These are phyloP conservation scores for Ectemnius lituratus DNA, from an alignment of 2,888 invertebrate species.

Conservation along the genomic window DNA sequence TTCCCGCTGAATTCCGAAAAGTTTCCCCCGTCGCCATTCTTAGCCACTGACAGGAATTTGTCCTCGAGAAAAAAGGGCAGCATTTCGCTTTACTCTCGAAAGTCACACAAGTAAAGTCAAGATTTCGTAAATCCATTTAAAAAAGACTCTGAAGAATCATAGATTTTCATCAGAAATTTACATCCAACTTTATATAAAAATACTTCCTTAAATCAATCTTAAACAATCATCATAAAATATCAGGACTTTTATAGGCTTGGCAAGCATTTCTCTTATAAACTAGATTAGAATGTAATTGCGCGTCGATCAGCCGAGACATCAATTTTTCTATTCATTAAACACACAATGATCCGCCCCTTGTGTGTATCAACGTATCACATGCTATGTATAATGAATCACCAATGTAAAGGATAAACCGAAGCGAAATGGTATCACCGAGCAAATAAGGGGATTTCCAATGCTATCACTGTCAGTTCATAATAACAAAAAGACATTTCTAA, in stretches of 20 bases:
- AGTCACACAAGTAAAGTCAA: too few relatives aligned
- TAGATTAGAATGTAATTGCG: slow-evolving; percentile 2
- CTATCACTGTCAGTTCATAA: too few relatives aligned
- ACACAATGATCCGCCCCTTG: neutral
- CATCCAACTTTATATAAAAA: neutral
- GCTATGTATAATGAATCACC: too few relatives aligned
- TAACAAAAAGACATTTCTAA: too few relatives aligned
- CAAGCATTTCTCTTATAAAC: neutral
- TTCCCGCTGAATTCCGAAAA: neutral
- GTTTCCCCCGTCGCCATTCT: too few relatives aligned
- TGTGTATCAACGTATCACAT: too few relatives aligned
- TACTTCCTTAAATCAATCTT: neutral
- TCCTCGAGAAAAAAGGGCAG: too few relatives aligned
- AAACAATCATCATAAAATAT: neutral
- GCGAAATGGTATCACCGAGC: neutral
- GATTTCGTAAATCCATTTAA: too few relatives aligned
- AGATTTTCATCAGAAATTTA: too few relatives aligned
- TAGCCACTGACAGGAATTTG: too few relatives aligned
- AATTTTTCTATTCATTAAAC: neutral
- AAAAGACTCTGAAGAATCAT: too few relatives aligned
- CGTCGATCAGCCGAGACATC: neutral
- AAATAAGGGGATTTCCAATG: neutral
- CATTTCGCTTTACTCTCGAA: too few relatives aligned
- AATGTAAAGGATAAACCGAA: neutral
- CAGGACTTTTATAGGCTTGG: neutral